Evolutionary conservation across 1,140 invertebrate species (phyloP).

Genomic region (Drosophila setifemur): DNA sequence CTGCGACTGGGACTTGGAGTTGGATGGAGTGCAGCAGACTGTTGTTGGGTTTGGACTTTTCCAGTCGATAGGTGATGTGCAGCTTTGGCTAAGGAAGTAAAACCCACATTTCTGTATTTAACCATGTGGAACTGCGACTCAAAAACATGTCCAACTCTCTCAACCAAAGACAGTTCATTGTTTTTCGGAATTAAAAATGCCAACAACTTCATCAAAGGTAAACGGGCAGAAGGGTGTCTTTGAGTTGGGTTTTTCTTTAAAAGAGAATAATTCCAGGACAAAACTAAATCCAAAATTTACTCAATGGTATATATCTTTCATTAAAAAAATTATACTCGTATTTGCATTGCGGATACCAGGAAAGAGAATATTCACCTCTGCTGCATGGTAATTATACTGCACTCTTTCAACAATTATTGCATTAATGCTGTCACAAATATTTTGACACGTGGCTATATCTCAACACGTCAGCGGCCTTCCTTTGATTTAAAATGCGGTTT

Average conservation of each 20-base stretch:
- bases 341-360: conserved; percentile 14
- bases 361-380: conserved; percentile 21
- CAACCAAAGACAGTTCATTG: conserved; percentile 39
- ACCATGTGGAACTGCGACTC: conserved; percentile 56
- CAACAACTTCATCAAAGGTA: conserved; percentile 34
- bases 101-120: conserved; percentile 57
- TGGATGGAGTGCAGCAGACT: conserved; percentile 28
- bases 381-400: conserved; percentile 47
- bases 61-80: conserved; percentile 36
- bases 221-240: neutral
- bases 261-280: too few species aligned
- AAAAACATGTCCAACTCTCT: conserved; percentile 31
- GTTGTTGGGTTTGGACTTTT: conserved; percentile 9
- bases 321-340: neutral
- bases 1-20: too few species aligned
- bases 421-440: conserved; percentile 60
- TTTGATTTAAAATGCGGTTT: conserved; percentile 70
- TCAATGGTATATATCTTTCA: too few species aligned
- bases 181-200: conserved; percentile 43
- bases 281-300: too few species aligned
- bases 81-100: conserved; percentile 29
- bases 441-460: conserved; percentile 60
- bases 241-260: too few species aligned
- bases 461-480: conserved; percentile 47
- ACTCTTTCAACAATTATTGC: conserved; percentile 61